Percentiles rank a stretch among this genome's conserved stretches.
Evolutionary conservation across 1,140 invertebrate species (phyloP).

Genomic region (Chionoecetes opilio): DNA sequence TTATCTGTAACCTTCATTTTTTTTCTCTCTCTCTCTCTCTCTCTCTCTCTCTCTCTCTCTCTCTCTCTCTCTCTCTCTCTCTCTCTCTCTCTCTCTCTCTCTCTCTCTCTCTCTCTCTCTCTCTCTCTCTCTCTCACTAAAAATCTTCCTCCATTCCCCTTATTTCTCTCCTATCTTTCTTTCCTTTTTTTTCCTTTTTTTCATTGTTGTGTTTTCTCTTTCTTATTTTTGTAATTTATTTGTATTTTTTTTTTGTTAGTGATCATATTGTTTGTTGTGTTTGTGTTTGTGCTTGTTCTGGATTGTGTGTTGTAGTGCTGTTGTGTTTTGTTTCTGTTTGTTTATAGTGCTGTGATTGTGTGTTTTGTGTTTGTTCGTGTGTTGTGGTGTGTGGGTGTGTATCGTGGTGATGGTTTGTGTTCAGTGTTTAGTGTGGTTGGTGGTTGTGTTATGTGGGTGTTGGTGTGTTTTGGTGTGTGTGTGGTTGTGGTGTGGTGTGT

Average conservation of each 20-base stretch:
- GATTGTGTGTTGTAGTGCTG: too few species aligned
- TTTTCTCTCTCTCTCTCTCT: slow-evolving; percentile 22
- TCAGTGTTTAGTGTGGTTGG: too few species aligned
- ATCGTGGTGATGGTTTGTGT: too few species aligned
- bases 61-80: background rate
- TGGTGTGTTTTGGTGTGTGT: too few species aligned
- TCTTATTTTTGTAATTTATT: too few species aligned
- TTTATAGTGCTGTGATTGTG: too few species aligned
- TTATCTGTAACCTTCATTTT: background rate
- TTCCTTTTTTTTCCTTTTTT: background rate
- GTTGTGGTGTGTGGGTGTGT: too few species aligned
- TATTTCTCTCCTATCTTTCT: background rate
- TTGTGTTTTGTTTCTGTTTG: too few species aligned
- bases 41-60: background rate
- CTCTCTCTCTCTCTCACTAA: slow-evolving; percentile 33
- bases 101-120: slow-evolving; percentile 35
- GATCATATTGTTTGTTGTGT: background rate
- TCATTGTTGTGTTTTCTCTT: background rate
- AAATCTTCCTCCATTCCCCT: background rate
- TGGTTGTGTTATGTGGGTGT: too few species aligned
- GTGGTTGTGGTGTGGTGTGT: too few species aligned
- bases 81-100: slow-evolving; percentile 7
- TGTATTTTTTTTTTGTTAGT: too few species aligned
- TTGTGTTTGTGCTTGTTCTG: background rate
- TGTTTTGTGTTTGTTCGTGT: too few species aligned